phyloP scores from a whole-genome alignment of 1,140 invertebrate species.

The Akabosia matsudoensis region DNA sequence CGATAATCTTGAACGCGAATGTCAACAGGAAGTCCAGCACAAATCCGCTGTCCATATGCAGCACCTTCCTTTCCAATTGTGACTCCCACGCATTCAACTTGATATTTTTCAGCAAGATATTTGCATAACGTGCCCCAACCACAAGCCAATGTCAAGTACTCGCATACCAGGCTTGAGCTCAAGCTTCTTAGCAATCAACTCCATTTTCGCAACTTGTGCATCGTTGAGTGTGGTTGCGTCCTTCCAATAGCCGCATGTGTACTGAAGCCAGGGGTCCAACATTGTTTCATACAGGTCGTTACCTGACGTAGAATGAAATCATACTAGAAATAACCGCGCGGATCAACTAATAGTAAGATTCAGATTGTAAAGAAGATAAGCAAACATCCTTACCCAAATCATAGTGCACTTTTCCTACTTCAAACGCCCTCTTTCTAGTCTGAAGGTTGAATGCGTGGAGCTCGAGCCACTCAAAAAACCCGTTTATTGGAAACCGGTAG shows the following conservation, averaged over 20 bases:
- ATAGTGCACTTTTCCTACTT: conserved; percentile 43
- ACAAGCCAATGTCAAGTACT: background rate
- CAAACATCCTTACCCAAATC: conserved; percentile 40
- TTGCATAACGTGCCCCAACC: background rate
- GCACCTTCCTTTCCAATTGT: background rate
- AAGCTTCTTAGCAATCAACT: background rate
- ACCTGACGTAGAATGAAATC: too few relatives aligned
- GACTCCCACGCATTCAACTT: background rate
- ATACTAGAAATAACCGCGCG: too few relatives aligned
- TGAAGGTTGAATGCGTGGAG: conserved; percentile 37
- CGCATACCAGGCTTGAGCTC: conserved; percentile 9
- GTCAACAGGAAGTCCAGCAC: background rate
- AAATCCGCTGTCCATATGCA: background rate
- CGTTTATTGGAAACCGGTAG: background rate
- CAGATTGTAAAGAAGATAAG: too few relatives aligned
- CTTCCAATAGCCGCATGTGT: background rate
- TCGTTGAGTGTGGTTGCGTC: background rate
- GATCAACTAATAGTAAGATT: too few relatives aligned
- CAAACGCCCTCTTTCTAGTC: conserved; percentile 33
- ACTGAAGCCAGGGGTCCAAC: background rate
- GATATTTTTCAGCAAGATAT: background rate
- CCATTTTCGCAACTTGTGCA: background rate
- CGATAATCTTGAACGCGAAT: background rate
- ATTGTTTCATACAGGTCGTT: conserved; percentile 1
- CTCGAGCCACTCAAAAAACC: conserved; percentile 3